Percentiles rank a stretch among this genome's conserved stretches.
These are phyloP conservation scores for Thripadectes ignobilis DNA, from an alignment of 2,797 vertebrate species.

Conservation along the genomic window DNA sequence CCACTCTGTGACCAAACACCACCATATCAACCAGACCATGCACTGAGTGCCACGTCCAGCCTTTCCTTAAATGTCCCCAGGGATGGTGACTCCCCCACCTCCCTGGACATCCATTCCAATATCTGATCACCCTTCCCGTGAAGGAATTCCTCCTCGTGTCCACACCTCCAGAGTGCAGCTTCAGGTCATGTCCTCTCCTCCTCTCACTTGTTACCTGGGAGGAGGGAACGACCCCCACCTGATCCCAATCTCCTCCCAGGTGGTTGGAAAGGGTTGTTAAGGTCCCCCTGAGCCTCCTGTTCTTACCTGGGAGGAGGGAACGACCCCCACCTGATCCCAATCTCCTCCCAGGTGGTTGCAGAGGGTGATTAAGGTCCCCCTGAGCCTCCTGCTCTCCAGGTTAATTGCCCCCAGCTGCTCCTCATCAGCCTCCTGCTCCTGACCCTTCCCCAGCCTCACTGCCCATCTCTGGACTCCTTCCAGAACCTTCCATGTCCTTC, in stretches of 20 bases:
- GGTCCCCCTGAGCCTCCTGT: not conserved
- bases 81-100: not conserved
- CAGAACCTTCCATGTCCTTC: not conserved
- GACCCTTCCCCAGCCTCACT: not conserved
- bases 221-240: not conserved
- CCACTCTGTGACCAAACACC: not conserved
- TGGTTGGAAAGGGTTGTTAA: no score
- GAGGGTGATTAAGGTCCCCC: no score
- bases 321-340: not conserved
- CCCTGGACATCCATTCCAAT: not conserved
- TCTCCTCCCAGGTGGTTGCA: not conserved
- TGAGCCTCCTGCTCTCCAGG: not conserved
- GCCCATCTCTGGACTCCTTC: not conserved
- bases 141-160: not conserved
- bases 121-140: not conserved
- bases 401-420: not conserved
- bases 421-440: not conserved
- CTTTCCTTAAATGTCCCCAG: not conserved
- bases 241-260: not conserved
- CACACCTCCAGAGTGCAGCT: not conserved
- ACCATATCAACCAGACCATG: not conserved
- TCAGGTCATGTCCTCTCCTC: not conserved
- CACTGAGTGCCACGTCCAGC: not conserved
- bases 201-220: not conserved
- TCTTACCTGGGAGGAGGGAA: not conserved